Evolutionary conservation across 2,888 invertebrate species (phyloP).

Genomic region (Drosophila robusta): DNA sequence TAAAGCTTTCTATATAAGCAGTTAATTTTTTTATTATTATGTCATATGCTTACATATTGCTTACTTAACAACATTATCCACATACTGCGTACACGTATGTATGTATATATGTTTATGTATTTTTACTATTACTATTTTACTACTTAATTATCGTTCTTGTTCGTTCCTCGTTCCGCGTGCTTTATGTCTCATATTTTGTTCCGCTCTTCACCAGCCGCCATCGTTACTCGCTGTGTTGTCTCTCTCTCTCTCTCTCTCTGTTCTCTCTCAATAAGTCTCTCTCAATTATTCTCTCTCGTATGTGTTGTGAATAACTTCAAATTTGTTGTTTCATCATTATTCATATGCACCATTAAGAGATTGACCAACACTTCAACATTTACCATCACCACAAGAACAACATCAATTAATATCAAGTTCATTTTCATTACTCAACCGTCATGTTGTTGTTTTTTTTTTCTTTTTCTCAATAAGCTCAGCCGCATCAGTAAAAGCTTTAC

Average conservation of each 20-base stretch:
- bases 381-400: not conserved
- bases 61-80: constrained; percentile 4
- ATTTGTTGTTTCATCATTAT: constrained; percentile 41
- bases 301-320: constrained; percentile 40
- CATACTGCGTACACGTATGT: constrained; percentile 4
- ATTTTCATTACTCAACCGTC: constrained; percentile 5
- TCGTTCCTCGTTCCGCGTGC: constrained; percentile 39
- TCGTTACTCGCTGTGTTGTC: constrained; percentile 24
- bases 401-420: constrained; percentile 6
- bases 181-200: constrained; percentile 29
- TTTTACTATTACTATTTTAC: constrained; percentile 18
- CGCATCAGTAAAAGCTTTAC: not conserved
- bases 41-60: not conserved
- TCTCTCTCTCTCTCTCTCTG: constrained; percentile 4
- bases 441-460: not conserved
- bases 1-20: constrained; percentile 7
- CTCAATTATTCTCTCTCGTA: constrained; percentile 27
- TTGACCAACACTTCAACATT: constrained; percentile 15
- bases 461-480: not conserved
- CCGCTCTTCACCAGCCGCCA: constrained; percentile 30
- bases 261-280: constrained; percentile 14
- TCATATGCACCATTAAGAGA: constrained; percentile 28
- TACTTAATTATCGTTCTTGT: constrained; percentile 41
- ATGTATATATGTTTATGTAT: constrained; percentile 14
- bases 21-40: constrained; percentile 5